phyloP scores from a whole-genome alignment of 2,888 invertebrate genomes.

The Ochlodes sylvanus region DNA sequence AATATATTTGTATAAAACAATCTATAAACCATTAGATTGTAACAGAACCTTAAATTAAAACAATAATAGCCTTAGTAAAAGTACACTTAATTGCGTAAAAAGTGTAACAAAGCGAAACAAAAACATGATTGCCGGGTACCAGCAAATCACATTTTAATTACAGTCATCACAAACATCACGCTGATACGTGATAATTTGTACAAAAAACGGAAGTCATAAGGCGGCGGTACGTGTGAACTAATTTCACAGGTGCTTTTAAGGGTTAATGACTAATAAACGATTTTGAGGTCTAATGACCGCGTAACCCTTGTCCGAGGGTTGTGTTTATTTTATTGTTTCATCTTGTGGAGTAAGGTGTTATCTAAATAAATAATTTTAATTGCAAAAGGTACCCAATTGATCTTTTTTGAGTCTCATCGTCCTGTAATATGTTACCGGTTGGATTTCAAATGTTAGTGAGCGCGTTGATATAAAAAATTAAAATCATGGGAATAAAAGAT shows the following conservation, averaged over 20 bases:
- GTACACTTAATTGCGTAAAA: constrained; percentile 33
- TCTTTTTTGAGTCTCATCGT: too few relatives aligned
- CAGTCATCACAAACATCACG: constrained; percentile 23
- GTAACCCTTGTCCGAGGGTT: constrained; percentile 6
- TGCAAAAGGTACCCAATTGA: too few relatives aligned
- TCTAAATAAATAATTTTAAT: too few relatives aligned
- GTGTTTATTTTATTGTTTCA: constrained; percentile 7
- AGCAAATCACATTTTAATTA: constrained; percentile 56
- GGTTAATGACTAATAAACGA: constrained; percentile 15
- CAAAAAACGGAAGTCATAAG: constrained; percentile 32
- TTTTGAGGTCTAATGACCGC: not conserved
- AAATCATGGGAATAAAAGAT: too few relatives aligned
- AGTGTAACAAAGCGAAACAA: constrained; percentile 40
- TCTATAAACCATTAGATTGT: too few relatives aligned
- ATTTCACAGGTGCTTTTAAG: constrained; percentile 16
- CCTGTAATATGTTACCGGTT: too few relatives aligned
- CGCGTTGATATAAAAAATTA: too few relatives aligned
- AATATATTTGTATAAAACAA: too few relatives aligned
- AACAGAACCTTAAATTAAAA: not conserved
- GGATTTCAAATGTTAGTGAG: too few relatives aligned
- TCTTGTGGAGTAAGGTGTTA: not conserved
- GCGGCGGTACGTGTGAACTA: constrained; percentile 32
- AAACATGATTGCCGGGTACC: constrained; percentile 44
- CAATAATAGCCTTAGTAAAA: constrained; percentile 9
- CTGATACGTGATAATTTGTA: constrained; percentile 34